Conservation (phyloP, 2,797 vertebrate genomes). For the Margarornis squamiger region DNA sequence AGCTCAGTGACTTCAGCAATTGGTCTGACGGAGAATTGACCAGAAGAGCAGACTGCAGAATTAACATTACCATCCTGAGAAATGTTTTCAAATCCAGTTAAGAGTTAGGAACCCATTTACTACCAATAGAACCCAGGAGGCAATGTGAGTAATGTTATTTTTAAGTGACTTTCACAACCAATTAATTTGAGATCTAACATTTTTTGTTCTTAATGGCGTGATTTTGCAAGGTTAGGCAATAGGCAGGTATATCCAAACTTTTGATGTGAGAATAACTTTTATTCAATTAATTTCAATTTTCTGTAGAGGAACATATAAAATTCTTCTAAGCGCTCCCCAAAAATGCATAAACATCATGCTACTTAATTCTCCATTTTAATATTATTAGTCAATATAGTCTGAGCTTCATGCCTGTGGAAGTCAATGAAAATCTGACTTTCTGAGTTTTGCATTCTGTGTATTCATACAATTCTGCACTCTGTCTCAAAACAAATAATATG, state of each 20-base stretch:
- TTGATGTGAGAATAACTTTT: neutral
- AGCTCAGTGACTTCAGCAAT: neutral
- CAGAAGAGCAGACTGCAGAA: neutral
- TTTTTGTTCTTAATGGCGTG: neutral
- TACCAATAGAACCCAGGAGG: neutral
- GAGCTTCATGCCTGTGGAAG: neutral
- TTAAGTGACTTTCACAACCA: neutral
- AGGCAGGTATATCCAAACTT: neutral
- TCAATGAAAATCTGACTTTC: neutral
- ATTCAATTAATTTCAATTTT: neutral
- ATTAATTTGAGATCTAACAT: neutral
- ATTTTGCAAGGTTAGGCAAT: neutral
- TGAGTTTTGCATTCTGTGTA: neutral
- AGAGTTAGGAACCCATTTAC: neutral
- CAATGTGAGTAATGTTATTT: neutral
- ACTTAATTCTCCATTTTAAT: neutral
- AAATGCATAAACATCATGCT: neutral
- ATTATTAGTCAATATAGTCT: neutral
- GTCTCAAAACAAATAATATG: neutral
- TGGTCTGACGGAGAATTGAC: neutral
- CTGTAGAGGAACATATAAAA: neutral
- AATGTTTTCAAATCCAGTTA: neutral
- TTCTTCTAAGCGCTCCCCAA: neutral
- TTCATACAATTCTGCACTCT: neutral
- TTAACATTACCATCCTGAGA: neutral